Conservation (phyloP, 2,888 invertebrate genomes). For the Caenorhabditis zanzibari region DNA sequence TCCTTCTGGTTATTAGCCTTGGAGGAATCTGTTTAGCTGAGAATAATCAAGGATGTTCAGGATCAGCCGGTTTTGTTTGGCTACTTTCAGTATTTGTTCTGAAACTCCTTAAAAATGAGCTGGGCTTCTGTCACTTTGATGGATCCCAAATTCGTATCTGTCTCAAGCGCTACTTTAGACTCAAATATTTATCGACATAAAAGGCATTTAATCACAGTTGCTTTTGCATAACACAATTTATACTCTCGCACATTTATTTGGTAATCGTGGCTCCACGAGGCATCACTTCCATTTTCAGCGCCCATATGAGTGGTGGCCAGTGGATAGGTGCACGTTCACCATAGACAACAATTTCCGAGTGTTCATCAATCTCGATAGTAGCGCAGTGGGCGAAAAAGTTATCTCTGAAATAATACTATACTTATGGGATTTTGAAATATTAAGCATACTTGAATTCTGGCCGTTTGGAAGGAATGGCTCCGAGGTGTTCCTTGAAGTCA, state of each 20-base stretch:
- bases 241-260: neutral
- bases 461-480: slow-evolving; percentile 20
- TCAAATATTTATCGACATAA: no score
- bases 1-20: neutral
- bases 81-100: no score
- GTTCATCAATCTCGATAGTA: neutral
- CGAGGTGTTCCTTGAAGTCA: neutral
- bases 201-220: no score
- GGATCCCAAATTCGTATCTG: no score
- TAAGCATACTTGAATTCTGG: neutral
- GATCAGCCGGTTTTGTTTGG: no score
- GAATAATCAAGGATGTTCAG: no score
- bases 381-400: slow-evolving; percentile 6
- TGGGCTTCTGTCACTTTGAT: no score
- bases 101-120: no score
- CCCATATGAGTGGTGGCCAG: slow-evolving; percentile 33
- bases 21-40: no score
- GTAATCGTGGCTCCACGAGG: slow-evolving; percentile 10
- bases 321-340: neutral
- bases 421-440: neutral
- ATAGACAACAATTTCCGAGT: slow-evolving; percentile 10
- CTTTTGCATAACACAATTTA: neutral
- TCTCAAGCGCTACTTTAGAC: no score
- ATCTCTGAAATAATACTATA: slow-evolving; percentile 1
- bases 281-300: slow-evolving; percentile 34